A percentile compares a stretch with the other conserved stretches of the same genome.
These are phyloP conservation scores for Rapana venosa DNA, from an alignment of 2,888 invertebrate species.

Conservation along the genomic window DNA sequence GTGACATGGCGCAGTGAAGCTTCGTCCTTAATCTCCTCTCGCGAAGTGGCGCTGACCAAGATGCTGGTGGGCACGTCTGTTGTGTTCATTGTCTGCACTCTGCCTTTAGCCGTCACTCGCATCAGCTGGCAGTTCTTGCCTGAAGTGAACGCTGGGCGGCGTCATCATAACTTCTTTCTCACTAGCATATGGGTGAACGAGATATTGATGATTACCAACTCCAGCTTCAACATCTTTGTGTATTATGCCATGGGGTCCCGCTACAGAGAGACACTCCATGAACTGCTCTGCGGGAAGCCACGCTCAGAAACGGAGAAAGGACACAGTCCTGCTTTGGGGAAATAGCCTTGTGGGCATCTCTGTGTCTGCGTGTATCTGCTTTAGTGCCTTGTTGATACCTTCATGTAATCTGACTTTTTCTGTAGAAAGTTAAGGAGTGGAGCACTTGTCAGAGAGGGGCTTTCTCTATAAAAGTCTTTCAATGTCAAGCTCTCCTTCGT, in stretches of 20 bases:
- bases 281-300: not conserved
- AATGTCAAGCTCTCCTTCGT: no score
- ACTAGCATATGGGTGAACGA: not conserved
- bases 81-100: not conserved
- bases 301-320: no score
- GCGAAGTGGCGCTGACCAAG: conserved; percentile 11
- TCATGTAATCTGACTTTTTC: no score
- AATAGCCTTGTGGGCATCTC: no score
- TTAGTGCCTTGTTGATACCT: no score
- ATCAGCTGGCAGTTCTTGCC: not conserved
- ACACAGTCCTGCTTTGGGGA: no score
- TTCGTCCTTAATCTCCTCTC: not conserved
- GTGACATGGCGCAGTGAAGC: conserved; percentile 1
- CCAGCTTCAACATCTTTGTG: conserved; percentile 21
- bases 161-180: not conserved
- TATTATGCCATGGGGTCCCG: conserved; percentile 17
- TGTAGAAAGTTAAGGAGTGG: no score
- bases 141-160: not conserved
- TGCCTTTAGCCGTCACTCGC: not conserved
- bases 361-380: no score
- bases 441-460: no score
- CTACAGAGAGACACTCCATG: conserved; percentile 11
- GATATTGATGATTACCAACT: not conserved
- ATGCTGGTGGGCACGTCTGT: not conserved
- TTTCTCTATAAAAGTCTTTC: no score